Percentiles rank a stretch among this genome's conserved stretches.
Evolutionary conservation across 2,888 invertebrate genomes (phyloP).

Genomic region (Omphaloscelis lunosa): DNA sequence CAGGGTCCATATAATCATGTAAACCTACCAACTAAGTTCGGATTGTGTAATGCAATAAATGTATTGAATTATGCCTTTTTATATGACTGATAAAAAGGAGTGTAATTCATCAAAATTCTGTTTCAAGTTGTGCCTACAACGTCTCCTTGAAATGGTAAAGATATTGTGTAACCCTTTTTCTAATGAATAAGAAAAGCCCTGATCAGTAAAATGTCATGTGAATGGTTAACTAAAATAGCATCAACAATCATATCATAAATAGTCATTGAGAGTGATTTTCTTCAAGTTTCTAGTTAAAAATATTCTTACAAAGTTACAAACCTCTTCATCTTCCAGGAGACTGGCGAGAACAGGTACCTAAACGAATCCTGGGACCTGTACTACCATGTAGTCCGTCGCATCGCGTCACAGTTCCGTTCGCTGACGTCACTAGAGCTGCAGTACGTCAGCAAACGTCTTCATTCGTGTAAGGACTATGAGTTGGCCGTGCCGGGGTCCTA

Average conservation of each 20-base stretch:
- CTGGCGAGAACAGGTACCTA: slow-evolving; percentile 96
- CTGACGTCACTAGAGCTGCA: slow-evolving; percentile 97
- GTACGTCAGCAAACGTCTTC: slow-evolving; percentile 97
- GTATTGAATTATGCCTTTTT: too few relatives aligned
- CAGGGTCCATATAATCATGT: too few relatives aligned
- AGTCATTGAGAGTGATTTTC: background rate
- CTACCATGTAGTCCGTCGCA: slow-evolving; percentile 98
- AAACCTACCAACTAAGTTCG: too few relatives aligned
- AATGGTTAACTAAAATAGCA: background rate
- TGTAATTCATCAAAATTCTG: too few relatives aligned
- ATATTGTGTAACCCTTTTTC: background rate
- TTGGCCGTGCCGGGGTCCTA: slow-evolving; percentile 99
- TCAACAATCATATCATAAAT: background rate
- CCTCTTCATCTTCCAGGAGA: slow-evolving; percentile 88
- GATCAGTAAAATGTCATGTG: background rate
- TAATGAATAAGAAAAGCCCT: background rate
- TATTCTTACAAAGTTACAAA: background rate
- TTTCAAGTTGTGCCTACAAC: background rate
- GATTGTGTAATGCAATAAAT: too few relatives aligned
- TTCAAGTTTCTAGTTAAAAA: background rate
- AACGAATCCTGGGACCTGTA: slow-evolving; percentile 99
- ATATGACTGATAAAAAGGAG: too few relatives aligned
- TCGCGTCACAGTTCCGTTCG: slow-evolving; percentile 97
- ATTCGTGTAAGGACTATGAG: slow-evolving; percentile 96
- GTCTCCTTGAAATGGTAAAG: background rate